Percentiles rank a stretch among this genome's conserved stretches.
Evolutionary conservation across 2,888 invertebrate species (phyloP).

Genomic region (Drosophila lutescens): DNA sequence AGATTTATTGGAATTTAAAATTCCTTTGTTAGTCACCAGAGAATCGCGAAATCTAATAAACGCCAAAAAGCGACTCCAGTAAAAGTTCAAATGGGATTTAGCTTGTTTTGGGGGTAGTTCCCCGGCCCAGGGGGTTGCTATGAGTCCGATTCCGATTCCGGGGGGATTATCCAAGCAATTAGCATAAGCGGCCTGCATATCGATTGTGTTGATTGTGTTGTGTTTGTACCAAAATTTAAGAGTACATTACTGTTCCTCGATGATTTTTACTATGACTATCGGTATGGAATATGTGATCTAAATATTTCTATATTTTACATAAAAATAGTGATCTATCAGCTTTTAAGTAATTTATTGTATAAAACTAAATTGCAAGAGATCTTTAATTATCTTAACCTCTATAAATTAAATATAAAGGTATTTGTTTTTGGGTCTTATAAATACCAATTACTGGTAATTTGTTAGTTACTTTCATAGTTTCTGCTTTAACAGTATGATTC

Average conservation of each 20-base stretch:
- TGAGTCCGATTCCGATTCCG: constrained; percentile 21
- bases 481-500: no score
- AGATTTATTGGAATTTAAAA: constrained; percentile 78
- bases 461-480: no score
- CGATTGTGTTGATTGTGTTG: constrained; percentile 3
- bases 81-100: constrained; percentile 44
- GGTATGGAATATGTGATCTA: no score
- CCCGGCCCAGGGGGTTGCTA: background rate
- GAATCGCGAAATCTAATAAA: constrained; percentile 67
- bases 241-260: background rate
- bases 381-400: no score
- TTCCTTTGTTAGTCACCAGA: constrained; percentile 62
- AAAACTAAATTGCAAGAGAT: no score
- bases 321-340: no score
- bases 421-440: no score
- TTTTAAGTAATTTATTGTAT: no score
- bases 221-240: background rate
- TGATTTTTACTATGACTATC: background rate
- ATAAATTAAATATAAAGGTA: no score
- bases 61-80: constrained; percentile 47
- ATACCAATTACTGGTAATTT: no score
- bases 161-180: constrained; percentile 65
- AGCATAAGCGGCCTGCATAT: constrained; percentile 55
- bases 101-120: constrained; percentile 27
- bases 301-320: no score